phyloP scores from a whole-genome alignment of 1,140 invertebrate genomes.

The Neocloeon triangulifer region DNA sequence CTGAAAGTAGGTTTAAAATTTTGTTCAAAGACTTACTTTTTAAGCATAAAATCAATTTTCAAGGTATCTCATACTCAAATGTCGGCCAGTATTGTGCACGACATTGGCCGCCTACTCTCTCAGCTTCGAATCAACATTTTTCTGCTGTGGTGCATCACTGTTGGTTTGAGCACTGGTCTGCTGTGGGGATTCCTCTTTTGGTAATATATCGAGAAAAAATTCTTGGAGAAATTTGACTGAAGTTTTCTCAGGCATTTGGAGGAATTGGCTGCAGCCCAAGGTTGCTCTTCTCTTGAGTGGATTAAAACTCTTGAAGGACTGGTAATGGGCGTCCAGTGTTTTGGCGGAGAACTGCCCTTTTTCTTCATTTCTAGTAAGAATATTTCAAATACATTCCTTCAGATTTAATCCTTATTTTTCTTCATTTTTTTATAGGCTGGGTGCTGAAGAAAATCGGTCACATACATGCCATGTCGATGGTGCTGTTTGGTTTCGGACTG shows the following conservation, averaged over 20 bases:
- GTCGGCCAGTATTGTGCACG: slow-evolving; percentile 33
- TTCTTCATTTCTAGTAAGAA: slow-evolving; percentile 53
- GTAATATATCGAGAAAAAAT: slow-evolving; percentile 12
- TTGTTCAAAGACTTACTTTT: not conserved
- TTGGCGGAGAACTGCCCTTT: slow-evolving; percentile 72
- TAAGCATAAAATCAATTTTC: not conserved
- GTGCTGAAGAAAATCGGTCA: slow-evolving; percentile 67
- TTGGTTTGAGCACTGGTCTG: slow-evolving; percentile 62
- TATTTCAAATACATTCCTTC: slow-evolving; percentile 4
- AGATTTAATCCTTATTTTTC: not conserved
- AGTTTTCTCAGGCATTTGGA: slow-evolving; percentile 33
- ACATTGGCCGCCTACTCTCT: slow-evolving; percentile 34
- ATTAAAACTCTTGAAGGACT: slow-evolving; percentile 65
- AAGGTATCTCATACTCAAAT: slow-evolving; percentile 16
- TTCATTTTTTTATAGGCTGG: slow-evolving; percentile 20
- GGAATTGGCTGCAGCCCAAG: slow-evolving; percentile 26
- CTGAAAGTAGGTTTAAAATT: slow-evolving; percentile 17
- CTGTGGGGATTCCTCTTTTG: slow-evolving; percentile 79
- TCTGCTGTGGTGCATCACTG: slow-evolving; percentile 50
- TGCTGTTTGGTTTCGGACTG: slow-evolving; percentile 46
- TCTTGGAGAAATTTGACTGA: not conserved
- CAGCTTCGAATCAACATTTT: slow-evolving; percentile 41
- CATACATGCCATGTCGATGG: slow-evolving; percentile 54
- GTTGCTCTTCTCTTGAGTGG: slow-evolving; percentile 23
- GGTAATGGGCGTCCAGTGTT: slow-evolving; percentile 53